phyloP scores from a whole-genome alignment of 2,888 invertebrate species.

The Tupiocoris notatus region DNA sequence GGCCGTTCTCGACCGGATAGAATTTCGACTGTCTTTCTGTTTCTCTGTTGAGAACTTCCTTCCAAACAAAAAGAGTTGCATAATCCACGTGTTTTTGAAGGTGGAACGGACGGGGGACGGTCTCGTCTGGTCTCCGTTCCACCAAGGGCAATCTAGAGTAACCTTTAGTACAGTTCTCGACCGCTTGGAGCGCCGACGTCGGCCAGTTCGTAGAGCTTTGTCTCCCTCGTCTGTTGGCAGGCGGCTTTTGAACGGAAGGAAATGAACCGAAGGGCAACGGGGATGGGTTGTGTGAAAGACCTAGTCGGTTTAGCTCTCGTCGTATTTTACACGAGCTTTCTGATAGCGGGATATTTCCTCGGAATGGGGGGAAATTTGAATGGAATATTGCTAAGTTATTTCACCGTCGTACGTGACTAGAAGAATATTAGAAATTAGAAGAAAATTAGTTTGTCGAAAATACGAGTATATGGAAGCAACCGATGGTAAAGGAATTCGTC shows the following conservation, averaged over 20 bases:
- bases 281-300: neutral
- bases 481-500: too few species aligned
- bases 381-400: too few species aligned
- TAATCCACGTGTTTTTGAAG: conserved; percentile 30
- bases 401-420: too few species aligned
- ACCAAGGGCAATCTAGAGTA: conserved; percentile 45
- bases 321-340: neutral
- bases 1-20: too few species aligned
- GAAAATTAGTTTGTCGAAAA: too few species aligned
- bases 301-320: neutral
- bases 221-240: neutral
- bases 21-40: neutral
- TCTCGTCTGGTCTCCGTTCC: neutral
- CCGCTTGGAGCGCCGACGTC: conserved; percentile 37
- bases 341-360: neutral
- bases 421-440: too few species aligned
- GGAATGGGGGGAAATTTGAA: neutral
- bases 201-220: neutral
- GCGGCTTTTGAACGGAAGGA: neutral
- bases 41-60: neutral
- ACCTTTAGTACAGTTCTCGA: conserved; percentile 47
- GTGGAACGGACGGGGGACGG: neutral
- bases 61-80: conserved; percentile 29
- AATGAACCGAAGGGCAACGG: neutral
- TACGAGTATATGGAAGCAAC: too few species aligned